phyloP scores from a whole-genome alignment of 2,113 vertebrate species.

The Mobula birostris region DNA sequence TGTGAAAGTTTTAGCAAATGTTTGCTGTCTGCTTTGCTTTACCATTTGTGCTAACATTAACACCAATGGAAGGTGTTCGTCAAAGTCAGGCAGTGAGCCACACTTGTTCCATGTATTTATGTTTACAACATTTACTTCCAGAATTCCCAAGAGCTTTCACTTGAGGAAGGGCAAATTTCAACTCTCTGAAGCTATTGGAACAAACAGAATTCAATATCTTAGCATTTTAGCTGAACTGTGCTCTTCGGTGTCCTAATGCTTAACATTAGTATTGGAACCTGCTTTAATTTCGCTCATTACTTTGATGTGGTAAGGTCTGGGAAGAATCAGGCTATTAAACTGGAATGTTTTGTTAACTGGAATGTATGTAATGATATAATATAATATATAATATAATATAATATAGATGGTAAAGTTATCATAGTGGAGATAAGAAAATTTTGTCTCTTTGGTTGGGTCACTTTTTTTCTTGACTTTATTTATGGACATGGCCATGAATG shows the following conservation, averaged over 20 bases:
- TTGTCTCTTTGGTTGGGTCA: background rate
- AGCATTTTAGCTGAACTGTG: background rate
- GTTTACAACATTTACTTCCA: slow-evolving; percentile 74
- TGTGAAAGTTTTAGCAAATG: background rate
- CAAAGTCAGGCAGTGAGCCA: slow-evolving; percentile 47
- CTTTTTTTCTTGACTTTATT: background rate
- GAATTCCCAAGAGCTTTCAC: slow-evolving; percentile 57
- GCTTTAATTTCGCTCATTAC: background rate
- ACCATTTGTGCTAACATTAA: slow-evolving; percentile 35
- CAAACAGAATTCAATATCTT: background rate
- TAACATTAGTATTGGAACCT: background rate
- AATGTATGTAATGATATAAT: background rate
- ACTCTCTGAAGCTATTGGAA: slow-evolving; percentile 43
- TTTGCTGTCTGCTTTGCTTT: background rate
- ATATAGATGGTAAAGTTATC: background rate
- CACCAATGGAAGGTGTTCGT: slow-evolving; percentile 55
- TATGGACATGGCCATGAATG: background rate
- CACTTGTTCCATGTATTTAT: slow-evolving; percentile 52
- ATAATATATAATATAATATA: background rate
- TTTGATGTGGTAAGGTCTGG: background rate
- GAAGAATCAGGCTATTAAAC: background rate
- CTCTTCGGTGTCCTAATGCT: background rate
- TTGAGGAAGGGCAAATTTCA: slow-evolving; percentile 49
- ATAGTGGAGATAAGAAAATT: background rate
- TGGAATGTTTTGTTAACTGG: background rate